Evolutionary conservation across 2,888 invertebrate genomes (phyloP).

Genomic region (Notodonta ziczac): DNA sequence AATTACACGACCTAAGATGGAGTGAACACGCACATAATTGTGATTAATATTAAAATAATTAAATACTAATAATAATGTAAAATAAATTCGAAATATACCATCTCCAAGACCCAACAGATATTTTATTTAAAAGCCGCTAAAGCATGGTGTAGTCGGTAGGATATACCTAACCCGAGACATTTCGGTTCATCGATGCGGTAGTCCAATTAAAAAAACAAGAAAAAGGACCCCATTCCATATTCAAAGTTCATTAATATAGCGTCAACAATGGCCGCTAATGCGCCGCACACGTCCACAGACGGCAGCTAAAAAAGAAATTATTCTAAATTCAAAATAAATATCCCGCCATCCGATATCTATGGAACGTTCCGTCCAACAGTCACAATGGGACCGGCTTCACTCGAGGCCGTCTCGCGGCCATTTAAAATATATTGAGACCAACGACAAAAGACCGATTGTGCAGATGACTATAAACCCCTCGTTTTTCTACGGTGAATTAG

Average conservation of each 20-base stretch:
- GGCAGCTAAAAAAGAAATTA: slow-evolving; percentile 80
- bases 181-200: slow-evolving; percentile 52
- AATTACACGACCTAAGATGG: too few species aligned
- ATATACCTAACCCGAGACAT: neutral
- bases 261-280: slow-evolving; percentile 78
- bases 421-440: slow-evolving; percentile 81
- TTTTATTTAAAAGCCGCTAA: too few species aligned
- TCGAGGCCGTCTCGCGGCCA: slow-evolving; percentile 71
- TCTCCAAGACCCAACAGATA: too few species aligned
- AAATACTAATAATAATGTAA: too few species aligned
- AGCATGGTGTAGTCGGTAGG: too few species aligned
- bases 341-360: slow-evolving; percentile 56
- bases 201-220: slow-evolving; percentile 39
- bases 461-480: slow-evolving; percentile 70
- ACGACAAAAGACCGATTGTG: slow-evolving; percentile 76
- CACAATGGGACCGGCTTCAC: slow-evolving; percentile 70
- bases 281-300: slow-evolving; percentile 79
- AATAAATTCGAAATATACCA: too few species aligned
- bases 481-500: slow-evolving; percentile 82
- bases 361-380: slow-evolving; percentile 65
- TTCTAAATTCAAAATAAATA: slow-evolving; percentile 77
- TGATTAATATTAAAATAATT: too few species aligned
- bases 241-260: slow-evolving; percentile 73
- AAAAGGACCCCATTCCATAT: slow-evolving; percentile 43
- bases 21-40: too few species aligned